These are phyloP conservation scores for Popillia japonica DNA, from an alignment of 1,140 invertebrate genomes.

Conservation along the genomic window DNA sequence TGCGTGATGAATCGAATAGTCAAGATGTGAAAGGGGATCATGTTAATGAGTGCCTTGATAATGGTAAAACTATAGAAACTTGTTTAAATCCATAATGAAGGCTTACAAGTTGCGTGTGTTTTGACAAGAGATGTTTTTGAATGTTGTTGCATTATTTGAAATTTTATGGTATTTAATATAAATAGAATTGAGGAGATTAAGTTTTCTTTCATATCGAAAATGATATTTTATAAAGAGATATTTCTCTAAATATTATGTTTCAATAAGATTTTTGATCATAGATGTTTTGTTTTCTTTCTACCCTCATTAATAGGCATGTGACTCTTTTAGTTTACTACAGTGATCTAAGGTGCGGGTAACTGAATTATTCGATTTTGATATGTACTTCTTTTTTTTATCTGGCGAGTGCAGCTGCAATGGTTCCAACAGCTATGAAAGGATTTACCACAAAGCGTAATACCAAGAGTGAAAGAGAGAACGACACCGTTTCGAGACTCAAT, in stretches of 20 bases:
- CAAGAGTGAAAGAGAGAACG: too few relatives aligned
- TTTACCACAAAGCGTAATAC: too few relatives aligned
- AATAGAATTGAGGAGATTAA: not conserved
- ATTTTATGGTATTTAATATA: conserved; percentile 7
- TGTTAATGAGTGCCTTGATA: not conserved
- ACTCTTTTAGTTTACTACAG: too few relatives aligned
- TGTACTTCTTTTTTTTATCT: too few relatives aligned
- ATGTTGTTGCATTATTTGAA: not conserved
- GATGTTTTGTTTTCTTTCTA: too few relatives aligned
- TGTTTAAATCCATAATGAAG: not conserved
- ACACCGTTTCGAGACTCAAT: too few relatives aligned
- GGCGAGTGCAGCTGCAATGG: too few relatives aligned
- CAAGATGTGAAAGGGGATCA: conserved; percentile 4
- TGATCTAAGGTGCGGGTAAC: too few relatives aligned
- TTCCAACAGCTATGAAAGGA: too few relatives aligned
- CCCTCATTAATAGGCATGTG: too few relatives aligned
- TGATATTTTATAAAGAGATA: conserved; percentile 6
- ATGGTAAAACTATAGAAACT: not conserved
- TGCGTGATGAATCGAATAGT: not conserved
- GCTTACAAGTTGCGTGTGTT: not conserved
- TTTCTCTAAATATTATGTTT: not conserved
- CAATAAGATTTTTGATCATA: too few relatives aligned
- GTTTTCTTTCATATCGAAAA: not conserved
- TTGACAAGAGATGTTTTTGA: not conserved
- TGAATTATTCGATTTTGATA: too few relatives aligned